Percentiles rank a stretch among this genome's conserved stretches.
Conservation (phyloP, 2,888 invertebrate species). For the Acrobasis repandana region DNA sequence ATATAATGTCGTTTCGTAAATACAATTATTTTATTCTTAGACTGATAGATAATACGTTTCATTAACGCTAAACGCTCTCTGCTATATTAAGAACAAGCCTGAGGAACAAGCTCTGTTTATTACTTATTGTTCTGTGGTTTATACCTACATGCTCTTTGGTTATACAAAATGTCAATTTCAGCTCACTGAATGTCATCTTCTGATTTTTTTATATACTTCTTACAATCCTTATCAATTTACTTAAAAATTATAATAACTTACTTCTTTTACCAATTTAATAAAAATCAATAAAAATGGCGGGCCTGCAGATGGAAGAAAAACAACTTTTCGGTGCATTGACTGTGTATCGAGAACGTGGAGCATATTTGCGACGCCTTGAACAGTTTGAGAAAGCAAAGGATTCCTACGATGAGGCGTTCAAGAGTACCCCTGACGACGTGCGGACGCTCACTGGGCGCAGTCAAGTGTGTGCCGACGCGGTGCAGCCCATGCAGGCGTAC, state of each 20-base stretch:
- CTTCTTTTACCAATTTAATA: neutral
- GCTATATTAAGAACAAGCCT: no score
- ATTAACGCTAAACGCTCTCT: no score
- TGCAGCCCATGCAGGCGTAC: slow-evolving; percentile 68
- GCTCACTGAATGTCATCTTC: no score
- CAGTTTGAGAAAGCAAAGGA: slow-evolving; percentile 73
- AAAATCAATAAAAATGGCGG: slow-evolving; percentile 16
- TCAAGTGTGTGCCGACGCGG: slow-evolving; percentile 71
- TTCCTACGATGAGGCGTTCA: slow-evolving; percentile 70
- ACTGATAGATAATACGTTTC: no score
- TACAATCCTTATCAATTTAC: neutral
- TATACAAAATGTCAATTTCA: no score
- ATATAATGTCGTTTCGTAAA: no score
- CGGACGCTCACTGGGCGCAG: slow-evolving; percentile 68
- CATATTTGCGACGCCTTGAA: slow-evolving; percentile 67
- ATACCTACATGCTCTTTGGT: no score
- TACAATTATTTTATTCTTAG: no score
- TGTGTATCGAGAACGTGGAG: slow-evolving; percentile 72
- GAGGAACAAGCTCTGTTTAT: no score
- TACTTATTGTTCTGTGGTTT: no score
- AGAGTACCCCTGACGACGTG: slow-evolving; percentile 60
- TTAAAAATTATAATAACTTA: neutral
- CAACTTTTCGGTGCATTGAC: slow-evolving; percentile 65
- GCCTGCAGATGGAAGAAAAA: slow-evolving; percentile 64
- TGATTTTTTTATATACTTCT: neutral